phyloP scores from a whole-genome alignment of 1,140 invertebrate genomes.

The Macrotrachela quadricornifera region DNA sequence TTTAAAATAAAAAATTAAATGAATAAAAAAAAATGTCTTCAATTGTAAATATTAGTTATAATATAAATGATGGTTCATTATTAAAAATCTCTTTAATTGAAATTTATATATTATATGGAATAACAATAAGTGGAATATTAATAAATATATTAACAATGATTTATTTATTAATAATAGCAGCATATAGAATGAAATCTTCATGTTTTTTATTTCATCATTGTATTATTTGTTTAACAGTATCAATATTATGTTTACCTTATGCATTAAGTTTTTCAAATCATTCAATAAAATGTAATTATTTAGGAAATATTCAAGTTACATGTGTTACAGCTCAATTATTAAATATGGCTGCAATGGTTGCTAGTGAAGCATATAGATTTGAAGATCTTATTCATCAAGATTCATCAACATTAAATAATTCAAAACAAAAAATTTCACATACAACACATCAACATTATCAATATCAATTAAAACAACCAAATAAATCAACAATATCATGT shows the following conservation, averaged over 20 bases:
- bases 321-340: background rate
- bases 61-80: too few relatives aligned
- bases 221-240: background rate
- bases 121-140: too few relatives aligned
- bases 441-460: background rate
- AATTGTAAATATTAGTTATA: too few relatives aligned
- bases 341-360: background rate
- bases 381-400: background rate
- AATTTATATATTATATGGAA: too few relatives aligned
- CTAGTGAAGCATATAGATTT: background rate
- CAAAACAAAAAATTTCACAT: background rate
- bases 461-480: background rate
- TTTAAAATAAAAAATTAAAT: too few relatives aligned
- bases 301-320: background rate
- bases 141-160: too few relatives aligned
- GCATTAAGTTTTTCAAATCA: background rate
- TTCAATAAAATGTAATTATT: background rate
- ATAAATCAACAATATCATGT: background rate
- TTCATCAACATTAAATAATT: background rate
- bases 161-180: too few relatives aligned
- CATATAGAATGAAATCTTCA: too few relatives aligned
- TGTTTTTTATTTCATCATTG: background rate
- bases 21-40: too few relatives aligned
- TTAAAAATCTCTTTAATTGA: too few relatives aligned
- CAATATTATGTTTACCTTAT: background rate